These are phyloP conservation scores for Tetraodon nigroviridis DNA, from an alignment of 2,113 vertebrate species.

Conservation along the genomic window DNA sequence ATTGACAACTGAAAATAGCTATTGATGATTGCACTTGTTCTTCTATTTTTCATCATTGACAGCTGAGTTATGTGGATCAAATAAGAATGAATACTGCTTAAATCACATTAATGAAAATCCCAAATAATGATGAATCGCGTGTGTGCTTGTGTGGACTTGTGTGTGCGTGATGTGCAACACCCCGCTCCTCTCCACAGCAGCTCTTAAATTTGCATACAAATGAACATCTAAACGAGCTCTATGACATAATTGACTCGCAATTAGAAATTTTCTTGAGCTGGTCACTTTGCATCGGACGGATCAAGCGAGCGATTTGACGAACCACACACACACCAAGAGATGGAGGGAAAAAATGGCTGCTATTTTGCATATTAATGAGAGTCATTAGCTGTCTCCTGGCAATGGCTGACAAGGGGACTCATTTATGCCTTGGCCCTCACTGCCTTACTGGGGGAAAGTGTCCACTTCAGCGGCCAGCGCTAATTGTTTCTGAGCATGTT, in stretches of 20 bases:
- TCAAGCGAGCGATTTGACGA: conserved; percentile 63
- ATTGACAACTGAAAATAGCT: background rate
- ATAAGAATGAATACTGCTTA: background rate
- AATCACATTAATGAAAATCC: background rate
- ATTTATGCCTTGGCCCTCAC: conserved; percentile 73
- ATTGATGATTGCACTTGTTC: conserved; percentile 1
- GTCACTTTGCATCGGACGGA: conserved; percentile 77
- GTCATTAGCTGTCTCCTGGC: conserved; percentile 78
- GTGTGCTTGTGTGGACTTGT: conserved; percentile 55
- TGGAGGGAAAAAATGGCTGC: conserved; percentile 65
- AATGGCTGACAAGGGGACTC: conserved; percentile 78
- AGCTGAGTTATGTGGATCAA: background rate
- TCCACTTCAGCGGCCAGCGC: conserved; percentile 68
- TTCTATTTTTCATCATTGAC: background rate
- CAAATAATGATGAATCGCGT: background rate
- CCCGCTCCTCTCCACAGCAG: conserved; percentile 44
- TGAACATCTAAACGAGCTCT: conserved; percentile 82
- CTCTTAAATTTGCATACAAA: conserved; percentile 80
- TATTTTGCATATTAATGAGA: conserved; percentile 84
- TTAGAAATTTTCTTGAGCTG: conserved; percentile 79
- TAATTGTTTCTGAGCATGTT: conserved; percentile 82
- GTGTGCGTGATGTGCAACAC: conserved; percentile 64
- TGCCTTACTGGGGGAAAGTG: conserved; percentile 71
- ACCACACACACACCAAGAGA: conserved; percentile 36
- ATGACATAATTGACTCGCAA: conserved; percentile 85